Evolutionary conservation across 2,113 vertebrate species (phyloP).

Genomic region (Corvus moneduloides): DNA sequence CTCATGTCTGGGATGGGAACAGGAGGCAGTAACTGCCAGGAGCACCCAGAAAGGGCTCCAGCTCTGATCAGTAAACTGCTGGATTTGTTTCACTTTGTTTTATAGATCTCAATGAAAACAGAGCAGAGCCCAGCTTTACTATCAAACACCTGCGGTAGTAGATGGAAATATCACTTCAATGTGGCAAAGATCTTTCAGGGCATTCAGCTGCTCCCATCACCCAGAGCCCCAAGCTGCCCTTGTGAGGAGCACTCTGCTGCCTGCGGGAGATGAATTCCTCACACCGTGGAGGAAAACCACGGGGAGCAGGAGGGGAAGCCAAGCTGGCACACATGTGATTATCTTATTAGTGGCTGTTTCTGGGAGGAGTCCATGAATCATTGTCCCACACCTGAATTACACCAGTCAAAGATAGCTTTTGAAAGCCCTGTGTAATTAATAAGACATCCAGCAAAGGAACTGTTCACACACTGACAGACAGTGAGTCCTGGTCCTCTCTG

Average conservation of each 20-base stretch:
- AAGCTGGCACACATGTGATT: neutral
- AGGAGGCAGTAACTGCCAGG: neutral
- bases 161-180: neutral
- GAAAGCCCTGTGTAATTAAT: neutral
- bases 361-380: neutral
- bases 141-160: rapidly evolving
- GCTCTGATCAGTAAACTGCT: neutral
- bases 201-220: neutral
- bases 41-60: neutral
- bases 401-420: neutral
- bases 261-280: neutral
- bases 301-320: neutral
- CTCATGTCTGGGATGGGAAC: neutral
- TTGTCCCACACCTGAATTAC: neutral
- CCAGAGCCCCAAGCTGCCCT: neutral
- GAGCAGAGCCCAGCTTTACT: neutral
- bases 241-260: neutral
- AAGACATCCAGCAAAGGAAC: neutral
- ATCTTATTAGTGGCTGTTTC: neutral
- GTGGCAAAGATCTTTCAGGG: neutral
- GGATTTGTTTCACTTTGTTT: neutral
- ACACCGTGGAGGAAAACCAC: rapidly evolving
- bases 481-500: neutral
- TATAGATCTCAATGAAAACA: neutral
- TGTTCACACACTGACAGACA: neutral